phyloP scores from a whole-genome alignment of 2,113 vertebrate species.

The Marmota flaviventris region DNA sequence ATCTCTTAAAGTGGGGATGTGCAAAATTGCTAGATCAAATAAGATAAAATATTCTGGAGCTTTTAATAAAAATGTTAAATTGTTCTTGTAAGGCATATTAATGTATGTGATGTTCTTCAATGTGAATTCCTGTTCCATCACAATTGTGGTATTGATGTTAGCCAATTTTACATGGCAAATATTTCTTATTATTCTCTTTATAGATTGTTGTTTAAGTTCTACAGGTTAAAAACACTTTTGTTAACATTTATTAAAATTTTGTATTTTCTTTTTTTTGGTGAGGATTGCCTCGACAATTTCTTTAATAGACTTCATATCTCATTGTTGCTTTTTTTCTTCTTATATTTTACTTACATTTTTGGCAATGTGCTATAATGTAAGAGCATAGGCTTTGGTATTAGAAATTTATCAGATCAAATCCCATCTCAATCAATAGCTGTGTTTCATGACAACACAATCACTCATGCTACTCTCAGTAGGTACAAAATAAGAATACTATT shows the following conservation, averaged over 20 bases:
- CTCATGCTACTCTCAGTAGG: neutral
- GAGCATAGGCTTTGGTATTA: neutral
- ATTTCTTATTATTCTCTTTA: neutral
- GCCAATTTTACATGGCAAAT: neutral
- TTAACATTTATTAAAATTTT: neutral
- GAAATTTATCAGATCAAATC: neutral
- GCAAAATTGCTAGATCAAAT: rapidly evolving
- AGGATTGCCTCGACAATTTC: neutral
- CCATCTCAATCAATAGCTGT: neutral
- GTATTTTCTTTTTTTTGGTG: neutral
- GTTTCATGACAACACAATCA: neutral
- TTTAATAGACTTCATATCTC: neutral
- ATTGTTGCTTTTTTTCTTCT: neutral
- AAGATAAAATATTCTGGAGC: neutral
- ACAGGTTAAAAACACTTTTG: rapidly evolving
- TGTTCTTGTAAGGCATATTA: neutral
- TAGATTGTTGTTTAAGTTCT: neutral
- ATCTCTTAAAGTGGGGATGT: neutral
- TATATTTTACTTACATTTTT: neutral
- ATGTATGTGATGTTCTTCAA: neutral
- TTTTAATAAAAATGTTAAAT: neutral
- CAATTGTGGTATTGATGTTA: neutral
- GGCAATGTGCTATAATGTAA: neutral
- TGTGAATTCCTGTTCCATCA: neutral
- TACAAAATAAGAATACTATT: neutral